Evolutionary conservation across 35 echinoderm and acorn worm species (phyloP), one percentile per base, ranked within the genome.

Genomic region (Acanthaster planci): DNA sequence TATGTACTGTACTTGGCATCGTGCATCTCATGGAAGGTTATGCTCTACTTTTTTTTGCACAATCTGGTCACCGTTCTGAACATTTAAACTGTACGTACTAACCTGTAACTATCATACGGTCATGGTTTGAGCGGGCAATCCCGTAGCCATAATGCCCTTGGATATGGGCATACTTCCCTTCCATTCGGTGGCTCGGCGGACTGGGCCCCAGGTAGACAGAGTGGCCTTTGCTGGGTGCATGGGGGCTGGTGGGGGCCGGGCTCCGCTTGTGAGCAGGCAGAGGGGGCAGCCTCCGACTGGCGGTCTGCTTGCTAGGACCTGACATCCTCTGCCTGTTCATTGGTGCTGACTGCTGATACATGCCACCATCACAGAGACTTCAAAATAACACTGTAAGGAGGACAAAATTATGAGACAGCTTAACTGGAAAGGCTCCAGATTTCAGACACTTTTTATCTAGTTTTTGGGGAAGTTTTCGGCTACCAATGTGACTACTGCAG

Each of bases 211-310:
- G 34, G 34, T 72, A 72, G 23, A 72, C 64, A 72, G 64, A 72
- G 34, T 72, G 64, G 23, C 64, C 64, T 72, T 72, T 72, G 64
- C 64, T 72, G 4, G 42, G 12, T 6, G 42, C 82, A 78, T 86
- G 82, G 39, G 90, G 90, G 50, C 90, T 92, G 8, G 78, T 37
- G 1, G 55, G 38, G 44, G 85, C 40, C 7, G 72, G 59, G 44
- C 57, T 82, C 21, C 81, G 78, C 12, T 72, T 84, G 42, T 38
- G 89, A 36, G 80, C 85, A 5, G 93, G 93, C 7, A 95, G 84
- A n/a, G 93, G 93, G 26, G 93, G 93, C 30, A 95, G 80, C 50
- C 93, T 82, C 14, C 93, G 59, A 56, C 55, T 95, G 1, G 88
- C 89, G 31, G 90, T 85, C 60, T 95, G 93, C 19, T 89, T 78